Percentiles rank a stretch among this genome's conserved stretches.
Evolutionary conservation across 2,888 invertebrate species (phyloP).

Genomic region (Aricia artaxerxes): DNA sequence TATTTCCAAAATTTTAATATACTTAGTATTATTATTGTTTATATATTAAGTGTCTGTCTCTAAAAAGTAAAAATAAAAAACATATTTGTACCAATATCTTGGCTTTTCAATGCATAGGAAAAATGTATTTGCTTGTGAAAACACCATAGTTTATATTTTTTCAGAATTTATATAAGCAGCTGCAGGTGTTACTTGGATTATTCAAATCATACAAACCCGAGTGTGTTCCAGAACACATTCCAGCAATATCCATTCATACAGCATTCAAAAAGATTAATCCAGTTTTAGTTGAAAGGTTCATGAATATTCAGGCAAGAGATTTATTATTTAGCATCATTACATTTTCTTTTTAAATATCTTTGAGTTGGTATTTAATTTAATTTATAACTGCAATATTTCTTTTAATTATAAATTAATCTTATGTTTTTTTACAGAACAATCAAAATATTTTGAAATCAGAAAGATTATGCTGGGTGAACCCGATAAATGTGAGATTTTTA

Average conservation of each 20-base stretch:
- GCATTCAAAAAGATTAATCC: slow-evolving; percentile 66
- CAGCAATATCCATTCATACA: slow-evolving; percentile 65
- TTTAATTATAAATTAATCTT: not conserved
- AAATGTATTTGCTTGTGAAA: not conserved
- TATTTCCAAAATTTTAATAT: not conserved
- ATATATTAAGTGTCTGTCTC: no score
- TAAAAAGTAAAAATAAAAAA: no score
- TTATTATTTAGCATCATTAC: slow-evolving; percentile 7
- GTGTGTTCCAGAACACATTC: slow-evolving; percentile 71
- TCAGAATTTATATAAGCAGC: slow-evolving; percentile 63
- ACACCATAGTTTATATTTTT: slow-evolving; percentile 38
- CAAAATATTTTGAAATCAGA: slow-evolving; percentile 49
- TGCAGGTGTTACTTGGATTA: slow-evolving; percentile 66
- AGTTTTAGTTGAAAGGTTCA: slow-evolving; percentile 58
- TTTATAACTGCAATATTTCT: no score
- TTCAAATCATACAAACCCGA: slow-evolving; percentile 76
- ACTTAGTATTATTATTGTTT: not conserved
- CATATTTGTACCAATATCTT: not conserved
- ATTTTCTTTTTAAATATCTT: not conserved
- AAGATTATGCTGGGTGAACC: slow-evolving; percentile 63
- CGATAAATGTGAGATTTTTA: slow-evolving; percentile 58
- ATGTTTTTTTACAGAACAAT: slow-evolving; percentile 48
- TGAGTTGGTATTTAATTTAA: not conserved
- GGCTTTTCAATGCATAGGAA: not conserved
- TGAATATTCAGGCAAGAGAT: slow-evolving; percentile 57